phyloP scores from a whole-genome alignment of 2,797 vertebrate species.

The Otolemur crassicaudatus region DNA sequence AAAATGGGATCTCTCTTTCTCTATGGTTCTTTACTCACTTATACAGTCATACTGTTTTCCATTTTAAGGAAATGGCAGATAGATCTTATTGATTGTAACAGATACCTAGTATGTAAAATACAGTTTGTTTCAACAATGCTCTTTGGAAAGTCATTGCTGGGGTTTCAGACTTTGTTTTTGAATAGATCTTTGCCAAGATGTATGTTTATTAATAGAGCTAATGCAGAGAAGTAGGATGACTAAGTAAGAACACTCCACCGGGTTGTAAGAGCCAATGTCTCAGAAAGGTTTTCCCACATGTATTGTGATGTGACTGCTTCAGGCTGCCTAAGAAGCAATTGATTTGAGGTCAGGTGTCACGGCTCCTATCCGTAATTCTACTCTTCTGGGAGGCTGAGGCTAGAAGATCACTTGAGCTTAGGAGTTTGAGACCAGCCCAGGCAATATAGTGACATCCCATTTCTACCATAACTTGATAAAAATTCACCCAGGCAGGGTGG shows the following conservation, averaged over 20 bases:
- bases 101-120: not conserved
- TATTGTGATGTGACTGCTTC: not conserved
- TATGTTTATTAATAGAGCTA: not conserved
- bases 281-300: not conserved
- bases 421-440: not conserved
- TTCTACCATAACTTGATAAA: not conserved
- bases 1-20: not conserved
- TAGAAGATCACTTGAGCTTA: not conserved
- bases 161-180: not conserved
- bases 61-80: not conserved
- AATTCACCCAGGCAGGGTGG: not conserved
- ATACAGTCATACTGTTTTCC: not conserved
- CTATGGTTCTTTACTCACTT: not conserved
- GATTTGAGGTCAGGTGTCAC: not conserved
- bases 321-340: not conserved
- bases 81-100: not conserved
- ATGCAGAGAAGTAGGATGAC: not conserved
- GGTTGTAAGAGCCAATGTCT: not conserved
- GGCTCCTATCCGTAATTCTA: not conserved
- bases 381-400: not conserved
- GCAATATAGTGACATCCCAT: not conserved
- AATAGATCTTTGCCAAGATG: conserved; percentile 12
- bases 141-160: not conserved
- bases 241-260: not conserved
- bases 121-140: not conserved